Conservation (phyloP, 2,888 invertebrate genomes). For the Tricholauxania praeusta region DNA sequence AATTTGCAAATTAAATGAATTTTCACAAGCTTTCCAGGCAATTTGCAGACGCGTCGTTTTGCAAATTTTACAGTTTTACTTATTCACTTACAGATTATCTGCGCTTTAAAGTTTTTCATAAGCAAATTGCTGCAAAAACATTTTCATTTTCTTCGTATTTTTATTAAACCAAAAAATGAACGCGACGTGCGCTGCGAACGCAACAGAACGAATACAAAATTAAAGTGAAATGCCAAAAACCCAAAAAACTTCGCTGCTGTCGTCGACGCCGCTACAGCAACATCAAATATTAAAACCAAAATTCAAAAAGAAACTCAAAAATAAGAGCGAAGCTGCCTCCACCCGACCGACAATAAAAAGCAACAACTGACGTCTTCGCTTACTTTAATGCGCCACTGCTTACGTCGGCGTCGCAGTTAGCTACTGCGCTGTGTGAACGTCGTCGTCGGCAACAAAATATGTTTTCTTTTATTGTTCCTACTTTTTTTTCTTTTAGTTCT, state of each 20-base stretch:
- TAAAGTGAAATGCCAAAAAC: slow-evolving; percentile 37
- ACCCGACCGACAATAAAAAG: slow-evolving; percentile 13
- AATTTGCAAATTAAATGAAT: slow-evolving; percentile 27
- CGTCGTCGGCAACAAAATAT: not conserved
- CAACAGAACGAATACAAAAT: slow-evolving; percentile 28
- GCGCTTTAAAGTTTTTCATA: not conserved
- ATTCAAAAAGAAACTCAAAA: slow-evolving; percentile 41
- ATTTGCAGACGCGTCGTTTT: too few relatives aligned
- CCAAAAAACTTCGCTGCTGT: slow-evolving; percentile 32
- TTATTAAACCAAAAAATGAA: not conserved
- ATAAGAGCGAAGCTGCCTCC: slow-evolving; percentile 21
- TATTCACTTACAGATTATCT: not conserved
- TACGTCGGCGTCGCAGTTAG: not conserved
- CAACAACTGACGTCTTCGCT: slow-evolving; percentile 30
- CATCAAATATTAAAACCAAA: slow-evolving; percentile 44
- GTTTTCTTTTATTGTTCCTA: not conserved
- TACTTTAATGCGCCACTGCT: slow-evolving; percentile 1
- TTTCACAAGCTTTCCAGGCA: slow-evolving; percentile 6
- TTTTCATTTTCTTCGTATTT: slow-evolving; percentile 26
- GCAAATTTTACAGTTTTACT: slow-evolving; percentile 7
- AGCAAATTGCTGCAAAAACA: slow-evolving; percentile 10
- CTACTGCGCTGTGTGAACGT: not conserved
- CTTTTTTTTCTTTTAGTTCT: too few relatives aligned
- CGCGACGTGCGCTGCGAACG: slow-evolving; percentile 18
- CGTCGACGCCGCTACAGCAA: slow-evolving; percentile 20